Evolutionary conservation across 2,888 invertebrate genomes (phyloP).

Genomic region (Mythimna lalbum): DNA sequence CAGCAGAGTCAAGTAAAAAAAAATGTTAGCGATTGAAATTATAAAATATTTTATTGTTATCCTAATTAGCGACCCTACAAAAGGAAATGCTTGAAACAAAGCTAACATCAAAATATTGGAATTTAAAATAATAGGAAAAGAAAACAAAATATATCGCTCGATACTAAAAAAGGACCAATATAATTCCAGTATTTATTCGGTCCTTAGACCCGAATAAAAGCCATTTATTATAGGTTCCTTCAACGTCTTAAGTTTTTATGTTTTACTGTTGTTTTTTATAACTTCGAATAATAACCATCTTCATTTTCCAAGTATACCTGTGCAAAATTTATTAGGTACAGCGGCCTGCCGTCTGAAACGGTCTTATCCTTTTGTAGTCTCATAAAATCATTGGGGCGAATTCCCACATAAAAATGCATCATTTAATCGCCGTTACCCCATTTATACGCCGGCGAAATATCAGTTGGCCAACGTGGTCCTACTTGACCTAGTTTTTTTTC

Average conservation of each 20-base stretch:
- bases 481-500: conserved; percentile 38
- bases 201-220: not conserved
- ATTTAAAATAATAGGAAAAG: no score
- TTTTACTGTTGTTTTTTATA: not conserved
- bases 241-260: not conserved
- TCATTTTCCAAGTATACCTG: not conserved
- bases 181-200: not conserved
- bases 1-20: no score
- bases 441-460: conserved; percentile 34
- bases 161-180: not conserved
- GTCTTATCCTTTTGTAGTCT: conserved; percentile 9
- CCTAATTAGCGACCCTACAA: no score
- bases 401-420: conserved; percentile 49
- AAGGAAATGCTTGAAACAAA: no score
- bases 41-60: no score
- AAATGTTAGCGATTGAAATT: no score
- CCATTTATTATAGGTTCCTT: no score
- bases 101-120: no score
- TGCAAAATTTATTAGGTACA: conserved; percentile 8
- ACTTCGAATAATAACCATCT: not conserved
- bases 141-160: no score
- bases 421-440: conserved; percentile 46
- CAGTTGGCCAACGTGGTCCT: conserved; percentile 27
- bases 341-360: not conserved
- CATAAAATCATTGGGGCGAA: conserved; percentile 20